A percentile compares a stretch with the other conserved stretches of the same genome.
Evolutionary conservation across 2,888 invertebrate species (phyloP).

Genomic region (Drepanosiphum platanoidis): DNA sequence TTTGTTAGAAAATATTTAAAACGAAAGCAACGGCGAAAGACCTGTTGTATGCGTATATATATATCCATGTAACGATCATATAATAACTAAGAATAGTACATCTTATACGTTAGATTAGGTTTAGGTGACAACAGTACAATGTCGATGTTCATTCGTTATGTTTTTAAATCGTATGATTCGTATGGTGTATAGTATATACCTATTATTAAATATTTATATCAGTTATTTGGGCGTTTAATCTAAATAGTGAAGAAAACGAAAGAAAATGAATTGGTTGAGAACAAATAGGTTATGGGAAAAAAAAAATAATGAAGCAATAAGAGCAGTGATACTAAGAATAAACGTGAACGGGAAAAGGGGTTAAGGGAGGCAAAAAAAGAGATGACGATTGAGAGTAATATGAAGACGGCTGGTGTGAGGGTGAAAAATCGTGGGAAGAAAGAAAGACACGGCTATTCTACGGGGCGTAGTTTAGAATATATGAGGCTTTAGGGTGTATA

Average conservation of each 20-base stretch:
- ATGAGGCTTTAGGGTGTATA: no score
- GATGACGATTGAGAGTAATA: not conserved
- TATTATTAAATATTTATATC: not conserved
- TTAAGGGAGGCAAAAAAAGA: no score
- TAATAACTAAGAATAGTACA: no score
- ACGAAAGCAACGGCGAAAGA: not conserved
- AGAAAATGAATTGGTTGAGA: no score
- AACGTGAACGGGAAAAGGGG: no score
- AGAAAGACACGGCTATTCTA: no score
- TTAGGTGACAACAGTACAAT: not conserved
- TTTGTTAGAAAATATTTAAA: not conserved
- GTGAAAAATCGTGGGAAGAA: no score
- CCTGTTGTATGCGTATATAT: not conserved
- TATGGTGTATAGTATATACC: not conserved
- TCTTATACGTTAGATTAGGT: no score
- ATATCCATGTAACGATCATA: no score
- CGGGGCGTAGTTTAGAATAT: no score
- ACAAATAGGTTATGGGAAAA: no score
- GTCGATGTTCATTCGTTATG: not conserved
- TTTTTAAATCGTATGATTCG: not conserved
- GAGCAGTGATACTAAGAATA: not conserved
- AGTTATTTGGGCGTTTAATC: not conserved
- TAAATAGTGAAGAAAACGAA: not conserved
- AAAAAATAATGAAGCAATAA: not conserved
- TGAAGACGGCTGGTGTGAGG: no score